Base-by-base conservation (phyloP, 1,140 invertebrate genomes). In the Philopotamus ludificatus region DNA sequence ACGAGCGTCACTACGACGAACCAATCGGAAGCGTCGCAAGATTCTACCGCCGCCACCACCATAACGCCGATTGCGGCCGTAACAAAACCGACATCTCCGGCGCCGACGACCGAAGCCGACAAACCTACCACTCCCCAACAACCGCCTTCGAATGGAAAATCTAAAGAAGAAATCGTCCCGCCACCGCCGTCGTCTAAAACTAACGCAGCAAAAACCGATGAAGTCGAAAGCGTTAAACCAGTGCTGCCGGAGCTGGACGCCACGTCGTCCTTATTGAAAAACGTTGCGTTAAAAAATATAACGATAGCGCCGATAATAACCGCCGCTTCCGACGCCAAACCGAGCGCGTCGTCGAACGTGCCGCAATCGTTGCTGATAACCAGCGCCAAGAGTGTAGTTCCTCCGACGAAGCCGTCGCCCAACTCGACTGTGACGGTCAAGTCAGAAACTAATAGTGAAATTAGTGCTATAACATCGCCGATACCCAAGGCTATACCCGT, bases 251-350 rank as follows among this genome's bases (percentile, higher is more conserved):
- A 74, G 8, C 34, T 70, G 1, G 77, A 76, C 39, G 28, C 28
- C 28, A 75, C 77, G 0, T 77, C 76, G 0, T 78, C 72, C 0
- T 77, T 81, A 67, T 70, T 81, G 12, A 81, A 80, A 41, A 80
- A 76, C 57, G 79, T 79, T 0, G 76, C 78, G 0, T 65, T 81
- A 1, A 80, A 79, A 66, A 79, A 80, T 42, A 78, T 81, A n/a
- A 81, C 78, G 2, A 81, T 81, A 59, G 79, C 77, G 0, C 76
- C 78, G 0, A 77, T 80, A 8, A 73, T 74, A 1, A 41, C 71
- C 0, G 63, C 73, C 2, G 65, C 73, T 0, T 57, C 65, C 0
- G 70, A 74, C 8, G 59, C 72, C 0, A 50, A 55, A 12, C 34
- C 55, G 10, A 25, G 39, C 3, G 67, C 74, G 4, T 41, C 73